Evolutionary conservation across 1,140 invertebrate genomes (phyloP), one percentile per base, ranked within the genome.

Genomic region (Augochlora pura): DNA sequence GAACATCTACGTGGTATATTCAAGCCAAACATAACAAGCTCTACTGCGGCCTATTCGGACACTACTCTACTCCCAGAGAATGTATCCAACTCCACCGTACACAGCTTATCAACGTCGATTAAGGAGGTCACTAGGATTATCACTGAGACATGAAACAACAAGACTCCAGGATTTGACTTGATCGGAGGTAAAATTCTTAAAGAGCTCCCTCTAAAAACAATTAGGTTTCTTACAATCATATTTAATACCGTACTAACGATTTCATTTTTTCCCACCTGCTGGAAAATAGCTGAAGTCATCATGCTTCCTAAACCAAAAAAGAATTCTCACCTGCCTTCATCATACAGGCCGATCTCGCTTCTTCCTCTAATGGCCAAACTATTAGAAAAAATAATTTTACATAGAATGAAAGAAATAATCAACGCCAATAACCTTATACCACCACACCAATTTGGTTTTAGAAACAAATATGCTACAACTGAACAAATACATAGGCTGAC

Each of bases 401-500:
- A 14, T 1, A 60, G 59, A 23, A 23, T 60, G 59, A 60, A 27
- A 12, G 12, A 46, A 12, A 46, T 46, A 49, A 49, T 49, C 10
- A 16, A 16, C 46, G 12, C 8, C 2, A 49, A 49, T 12, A 49
- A 49, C 16, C 46, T 49, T 16, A 49, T 49, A 16, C 46, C 62
- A 1, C 23, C 18, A 1, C 52, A 72, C 23, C 68, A 79, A n/a
- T 79, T 79, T 12, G 68, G 62, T 4, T 66, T 72, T 12, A 38
- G 87, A 18, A 67, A 83, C 77, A 69, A 81, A 7, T 87, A 89
- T 65, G 64, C 76, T 12, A 90, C 86, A 0, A 76, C 80, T 32
- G 84, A 91, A 70, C 85, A 90, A 83, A 71, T 87, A 3, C 82
- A 89, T 25, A 70, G 82, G 57, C 25, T 84, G 38, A 70, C 62